Percentiles rank a stretch among this genome's conserved stretches.
Conservation (phyloP, 2,113 vertebrate species). For the Takifugu flavidus region DNA sequence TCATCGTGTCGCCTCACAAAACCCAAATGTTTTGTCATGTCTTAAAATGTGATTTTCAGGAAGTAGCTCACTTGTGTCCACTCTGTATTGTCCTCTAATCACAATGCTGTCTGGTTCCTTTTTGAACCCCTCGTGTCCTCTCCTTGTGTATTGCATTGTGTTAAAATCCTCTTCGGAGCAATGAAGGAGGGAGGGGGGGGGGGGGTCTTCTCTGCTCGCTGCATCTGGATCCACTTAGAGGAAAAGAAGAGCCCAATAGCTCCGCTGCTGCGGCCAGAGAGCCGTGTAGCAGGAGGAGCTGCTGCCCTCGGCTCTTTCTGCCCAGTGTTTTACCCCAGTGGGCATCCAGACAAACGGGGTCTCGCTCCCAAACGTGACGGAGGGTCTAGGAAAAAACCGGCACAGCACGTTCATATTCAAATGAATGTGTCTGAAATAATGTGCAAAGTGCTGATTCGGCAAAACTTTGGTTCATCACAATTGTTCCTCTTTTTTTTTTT, state of each 20-base stretch:
- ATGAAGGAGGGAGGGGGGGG: constrained; percentile 34
- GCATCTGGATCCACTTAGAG: constrained; percentile 74
- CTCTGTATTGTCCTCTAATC: not conserved
- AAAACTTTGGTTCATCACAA: constrained; percentile 8
- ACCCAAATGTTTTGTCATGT: not conserved
- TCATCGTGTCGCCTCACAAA: not conserved
- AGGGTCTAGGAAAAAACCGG: constrained; percentile 18
- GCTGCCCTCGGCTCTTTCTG: not conserved
- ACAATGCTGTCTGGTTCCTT: constrained; percentile 10
- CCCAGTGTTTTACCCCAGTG: constrained; percentile 39
- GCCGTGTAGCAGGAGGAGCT: constrained; percentile 14
- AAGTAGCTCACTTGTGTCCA: not conserved
- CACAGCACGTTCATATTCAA: not conserved
- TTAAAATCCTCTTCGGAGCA: constrained; percentile 44
- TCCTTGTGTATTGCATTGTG: constrained; percentile 41
- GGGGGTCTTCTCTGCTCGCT: constrained; percentile 47
- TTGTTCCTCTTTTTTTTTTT: constrained; percentile 1
- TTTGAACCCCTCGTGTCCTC: not conserved
- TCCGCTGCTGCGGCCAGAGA: constrained; percentile 37
- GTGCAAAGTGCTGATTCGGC: not conserved
- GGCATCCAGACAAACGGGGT: constrained; percentile 29
- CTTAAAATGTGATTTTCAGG: not conserved
- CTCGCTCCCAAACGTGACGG: constrained; percentile 31
- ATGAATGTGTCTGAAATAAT: not conserved
- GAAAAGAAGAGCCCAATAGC: constrained; percentile 48